Percentiles rank a stretch among this genome's conserved stretches.
Conservation (phyloP, 1,140 invertebrate species). For the Meloidogyne hapla region DNA sequence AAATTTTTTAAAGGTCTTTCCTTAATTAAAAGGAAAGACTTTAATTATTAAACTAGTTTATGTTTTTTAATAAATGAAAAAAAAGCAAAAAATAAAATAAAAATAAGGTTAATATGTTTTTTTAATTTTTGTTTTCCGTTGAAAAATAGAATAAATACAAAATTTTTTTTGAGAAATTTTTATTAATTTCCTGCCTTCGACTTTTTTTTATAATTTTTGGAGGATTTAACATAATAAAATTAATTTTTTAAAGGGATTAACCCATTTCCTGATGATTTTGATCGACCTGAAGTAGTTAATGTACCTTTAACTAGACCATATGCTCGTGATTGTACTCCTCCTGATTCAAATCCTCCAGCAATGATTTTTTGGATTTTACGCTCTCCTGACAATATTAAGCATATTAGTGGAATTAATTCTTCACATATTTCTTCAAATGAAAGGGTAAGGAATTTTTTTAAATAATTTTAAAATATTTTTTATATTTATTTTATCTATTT, state of each 20-base stretch:
- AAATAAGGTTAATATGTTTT: too few relatives aligned
- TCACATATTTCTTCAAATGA: conserved; percentile 63
- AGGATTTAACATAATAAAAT: background rate
- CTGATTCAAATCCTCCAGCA: conserved; percentile 32
- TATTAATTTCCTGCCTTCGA: too few relatives aligned
- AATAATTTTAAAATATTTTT: background rate
- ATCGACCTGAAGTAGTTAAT: conserved; percentile 52
- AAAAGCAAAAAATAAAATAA: too few relatives aligned
- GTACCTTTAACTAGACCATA: conserved; percentile 61
- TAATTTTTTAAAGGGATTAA: conserved; percentile 53
- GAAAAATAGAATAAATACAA: too few relatives aligned
- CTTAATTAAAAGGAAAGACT: too few relatives aligned
- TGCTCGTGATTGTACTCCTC: conserved; percentile 51
- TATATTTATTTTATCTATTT: too few relatives aligned
- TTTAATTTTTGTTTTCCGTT: too few relatives aligned
- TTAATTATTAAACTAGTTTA: too few relatives aligned
- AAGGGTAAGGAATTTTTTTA: conserved; percentile 44
- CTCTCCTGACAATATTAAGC: conserved; percentile 33
- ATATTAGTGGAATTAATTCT: conserved; percentile 51
- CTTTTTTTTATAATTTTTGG: background rate
- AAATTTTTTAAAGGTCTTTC: background rate
- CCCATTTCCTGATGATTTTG: conserved; percentile 40
- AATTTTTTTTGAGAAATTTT: too few relatives aligned
- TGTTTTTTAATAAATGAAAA: too few relatives aligned
- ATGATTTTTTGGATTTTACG: conserved; percentile 36